Percentiles rank a stretch among this genome's conserved stretches.
Conservation (phyloP, 2,113 vertebrate genomes). For the Aegotheles bennettii region DNA sequence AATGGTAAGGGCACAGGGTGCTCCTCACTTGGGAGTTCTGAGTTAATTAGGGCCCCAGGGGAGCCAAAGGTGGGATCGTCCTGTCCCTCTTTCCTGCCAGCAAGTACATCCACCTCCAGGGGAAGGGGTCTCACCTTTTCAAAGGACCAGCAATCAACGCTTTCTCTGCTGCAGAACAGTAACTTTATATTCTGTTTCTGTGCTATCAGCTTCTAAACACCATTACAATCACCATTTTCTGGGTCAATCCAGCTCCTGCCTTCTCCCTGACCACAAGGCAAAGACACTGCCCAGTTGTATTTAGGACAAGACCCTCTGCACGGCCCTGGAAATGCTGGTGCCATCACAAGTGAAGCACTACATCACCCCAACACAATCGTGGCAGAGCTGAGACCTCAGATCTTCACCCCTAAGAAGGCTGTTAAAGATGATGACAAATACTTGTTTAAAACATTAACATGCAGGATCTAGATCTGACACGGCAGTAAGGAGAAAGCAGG, state of each 20-base stretch:
- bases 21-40: fast-evolving
- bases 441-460: not conserved
- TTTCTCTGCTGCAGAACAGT: not conserved
- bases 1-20: fast-evolving
- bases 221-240: not conserved
- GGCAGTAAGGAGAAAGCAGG: not conserved
- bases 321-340: not conserved
- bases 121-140: not conserved
- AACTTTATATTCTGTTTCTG: not conserved
- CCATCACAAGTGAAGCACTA: not conserved
- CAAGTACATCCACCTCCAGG: fast-evolving
- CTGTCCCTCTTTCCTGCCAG: not conserved
- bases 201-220: not conserved
- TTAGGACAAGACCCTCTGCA: not conserved
- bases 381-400: not conserved
- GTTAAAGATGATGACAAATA: not conserved
- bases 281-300: not conserved
- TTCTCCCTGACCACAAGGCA: not conserved
- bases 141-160: not conserved
- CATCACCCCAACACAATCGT: not conserved
- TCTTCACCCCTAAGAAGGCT: not conserved
- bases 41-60: not conserved
- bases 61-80: not conserved
- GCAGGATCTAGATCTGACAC: not conserved
- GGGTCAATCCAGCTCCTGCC: not conserved